Conservation (phyloP, 2,113 vertebrate genomes). For the Macrotis lagotis region DNA sequence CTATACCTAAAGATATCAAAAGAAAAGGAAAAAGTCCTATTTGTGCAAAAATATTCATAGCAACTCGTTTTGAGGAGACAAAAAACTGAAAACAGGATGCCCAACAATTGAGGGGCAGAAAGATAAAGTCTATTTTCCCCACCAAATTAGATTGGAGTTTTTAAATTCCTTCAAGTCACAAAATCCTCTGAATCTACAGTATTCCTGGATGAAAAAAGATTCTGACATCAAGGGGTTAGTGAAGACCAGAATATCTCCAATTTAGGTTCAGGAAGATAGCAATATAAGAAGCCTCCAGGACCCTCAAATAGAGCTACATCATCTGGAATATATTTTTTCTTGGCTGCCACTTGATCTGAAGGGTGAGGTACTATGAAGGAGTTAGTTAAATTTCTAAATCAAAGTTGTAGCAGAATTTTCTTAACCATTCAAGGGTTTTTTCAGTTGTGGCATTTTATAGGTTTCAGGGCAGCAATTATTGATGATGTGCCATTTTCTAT, state of each 20-base stretch:
- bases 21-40: not conserved
- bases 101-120: not conserved
- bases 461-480: constrained; percentile 68
- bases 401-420: constrained; percentile 61
- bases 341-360: constrained; percentile 47
- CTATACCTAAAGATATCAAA: not conserved
- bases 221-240: not conserved
- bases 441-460: constrained; percentile 74
- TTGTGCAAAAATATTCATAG: not conserved
- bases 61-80: not conserved
- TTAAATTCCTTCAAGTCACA: not conserved
- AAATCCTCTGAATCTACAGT: not conserved
- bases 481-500: constrained; percentile 80
- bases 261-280: not conserved
- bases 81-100: not conserved
- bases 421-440: constrained; percentile 67
- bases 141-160: not conserved
- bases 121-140: not conserved
- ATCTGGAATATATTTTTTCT: constrained; percentile 20
- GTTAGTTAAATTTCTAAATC: constrained; percentile 65
- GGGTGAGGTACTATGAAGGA: constrained; percentile 64
- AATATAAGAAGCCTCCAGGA: not conserved
- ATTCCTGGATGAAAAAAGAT: not conserved
- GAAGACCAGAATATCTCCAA: not conserved
- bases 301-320: not conserved